Conservation (phyloP, 2,113 vertebrate genomes). For the Thunnus maccoyii region DNA sequence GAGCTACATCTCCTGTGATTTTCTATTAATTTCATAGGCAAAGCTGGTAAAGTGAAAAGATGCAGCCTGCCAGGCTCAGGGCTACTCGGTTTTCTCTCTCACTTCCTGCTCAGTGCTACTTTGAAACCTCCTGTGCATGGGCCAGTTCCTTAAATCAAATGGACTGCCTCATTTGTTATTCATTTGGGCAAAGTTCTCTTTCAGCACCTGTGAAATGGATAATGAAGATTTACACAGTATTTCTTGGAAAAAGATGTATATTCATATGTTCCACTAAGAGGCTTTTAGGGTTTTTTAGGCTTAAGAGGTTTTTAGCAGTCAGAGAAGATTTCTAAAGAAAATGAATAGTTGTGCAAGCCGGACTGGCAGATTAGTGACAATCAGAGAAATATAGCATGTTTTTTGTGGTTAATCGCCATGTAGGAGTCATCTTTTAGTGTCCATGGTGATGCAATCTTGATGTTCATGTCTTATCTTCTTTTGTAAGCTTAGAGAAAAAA, state of each 20-base stretch:
- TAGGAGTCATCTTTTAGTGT: slow-evolving; percentile 23
- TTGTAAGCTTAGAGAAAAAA: slow-evolving; percentile 54
- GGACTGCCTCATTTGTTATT: slow-evolving; percentile 39
- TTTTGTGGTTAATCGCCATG: slow-evolving; percentile 17
- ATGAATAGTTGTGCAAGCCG: slow-evolving; percentile 61
- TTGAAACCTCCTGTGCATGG: slow-evolving; percentile 12
- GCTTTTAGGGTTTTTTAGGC: slow-evolving; percentile 48
- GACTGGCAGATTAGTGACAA: slow-evolving; percentile 40
- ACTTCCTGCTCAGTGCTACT: slow-evolving; percentile 23
- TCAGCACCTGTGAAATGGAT: slow-evolving; percentile 40
- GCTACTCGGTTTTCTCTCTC: slow-evolving; percentile 24
- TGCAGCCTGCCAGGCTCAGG: slow-evolving; percentile 8
- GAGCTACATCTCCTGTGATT: slow-evolving; percentile 42
- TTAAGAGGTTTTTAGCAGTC: background rate
- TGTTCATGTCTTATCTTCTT: slow-evolving; percentile 47
- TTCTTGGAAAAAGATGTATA: background rate
- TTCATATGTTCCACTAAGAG: slow-evolving; percentile 53
- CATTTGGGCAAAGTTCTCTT: slow-evolving; percentile 8
- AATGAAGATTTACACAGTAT: slow-evolving; percentile 19
- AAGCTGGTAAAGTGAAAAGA: slow-evolving; percentile 46
- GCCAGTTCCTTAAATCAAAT: slow-evolving; percentile 41
- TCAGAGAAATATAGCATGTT: slow-evolving; percentile 37
- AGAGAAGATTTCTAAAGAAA: slow-evolving; percentile 45
- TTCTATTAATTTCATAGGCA: slow-evolving; percentile 60
- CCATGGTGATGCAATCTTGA: slow-evolving; percentile 36